Evolutionary conservation across 1,140 invertebrate species (phyloP).

Genomic region (Lepeophtheirus salmonis): DNA sequence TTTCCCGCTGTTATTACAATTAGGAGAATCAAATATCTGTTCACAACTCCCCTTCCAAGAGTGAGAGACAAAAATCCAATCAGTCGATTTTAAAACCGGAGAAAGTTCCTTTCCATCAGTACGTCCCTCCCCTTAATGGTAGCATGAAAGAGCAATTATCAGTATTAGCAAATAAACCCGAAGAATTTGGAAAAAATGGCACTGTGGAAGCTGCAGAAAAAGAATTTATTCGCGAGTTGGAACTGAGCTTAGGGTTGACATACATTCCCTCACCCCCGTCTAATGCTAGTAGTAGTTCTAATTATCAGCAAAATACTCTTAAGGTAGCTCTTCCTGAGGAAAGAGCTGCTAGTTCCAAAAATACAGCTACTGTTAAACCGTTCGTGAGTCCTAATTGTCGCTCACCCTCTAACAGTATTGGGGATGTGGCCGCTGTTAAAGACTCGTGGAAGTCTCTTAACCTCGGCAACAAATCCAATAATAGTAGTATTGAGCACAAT

Average conservation of each 20-base stretch:
- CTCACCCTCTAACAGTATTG: neutral
- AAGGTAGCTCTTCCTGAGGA: conserved; percentile 9
- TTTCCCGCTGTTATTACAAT: too few relatives aligned
- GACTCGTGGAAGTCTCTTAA: conserved; percentile 1
- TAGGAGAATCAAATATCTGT: too few relatives aligned
- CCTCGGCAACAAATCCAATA: neutral
- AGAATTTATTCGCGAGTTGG: neutral
- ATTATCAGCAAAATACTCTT: neutral
- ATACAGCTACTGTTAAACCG: conserved; percentile 10
- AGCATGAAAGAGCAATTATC: too few relatives aligned
- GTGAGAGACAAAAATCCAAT: too few relatives aligned
- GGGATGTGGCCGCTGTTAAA: neutral
- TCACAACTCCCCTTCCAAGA: too few relatives aligned
- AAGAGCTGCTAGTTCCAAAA: neutral
- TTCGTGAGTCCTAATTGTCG: neutral
- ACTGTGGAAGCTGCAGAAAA: neutral
- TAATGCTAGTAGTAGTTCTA: neutral
- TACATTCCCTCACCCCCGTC: neutral
- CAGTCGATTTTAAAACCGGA: too few relatives aligned
- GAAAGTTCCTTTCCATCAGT: too few relatives aligned
- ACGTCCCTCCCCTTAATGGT: too few relatives aligned
- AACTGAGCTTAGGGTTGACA: neutral
- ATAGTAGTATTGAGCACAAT: neutral
- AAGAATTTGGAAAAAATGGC: too few relatives aligned
- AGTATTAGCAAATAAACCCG: too few relatives aligned